phyloP scores from a whole-genome alignment of 92 coral and sea anemone species.

The Palythoa caribaeorum region DNA sequence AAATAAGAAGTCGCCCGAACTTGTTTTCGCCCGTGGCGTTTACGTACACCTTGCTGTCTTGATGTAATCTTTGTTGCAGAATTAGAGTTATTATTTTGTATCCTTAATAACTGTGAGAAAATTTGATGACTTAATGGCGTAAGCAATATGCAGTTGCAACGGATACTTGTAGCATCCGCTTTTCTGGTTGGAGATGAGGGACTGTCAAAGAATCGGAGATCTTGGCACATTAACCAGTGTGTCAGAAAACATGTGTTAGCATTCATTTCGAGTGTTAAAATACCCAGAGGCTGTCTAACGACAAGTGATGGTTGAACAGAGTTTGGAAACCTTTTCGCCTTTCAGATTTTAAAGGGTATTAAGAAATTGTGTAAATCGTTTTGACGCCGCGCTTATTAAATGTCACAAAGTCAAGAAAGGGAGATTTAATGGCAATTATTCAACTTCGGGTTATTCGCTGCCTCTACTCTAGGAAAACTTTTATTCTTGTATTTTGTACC shows the following conservation, averaged over 20 bases:
- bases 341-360: not conserved
- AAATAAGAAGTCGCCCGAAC: not conserved
- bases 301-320: not conserved
- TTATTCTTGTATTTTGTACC: not conserved
- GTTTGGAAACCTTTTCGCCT: slow-evolving; percentile 1
- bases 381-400: not conserved
- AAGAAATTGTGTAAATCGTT: slow-evolving; percentile 7
- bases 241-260: not conserved
- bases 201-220: not conserved
- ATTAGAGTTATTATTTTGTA: slow-evolving; percentile 18
- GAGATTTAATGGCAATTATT: not conserved
- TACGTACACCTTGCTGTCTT: not conserved
- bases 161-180: slow-evolving; percentile 4
- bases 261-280: slow-evolving; percentile 12
- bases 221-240: slow-evolving; percentile 1
- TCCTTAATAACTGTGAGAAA: not conserved
- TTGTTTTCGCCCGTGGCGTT: not conserved
- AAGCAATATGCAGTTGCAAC: slow-evolving; percentile 22
- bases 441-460: slow-evolving; percentile 2
- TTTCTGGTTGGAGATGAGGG: not conserved
- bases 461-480: not conserved
- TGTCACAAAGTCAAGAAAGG: not conserved
- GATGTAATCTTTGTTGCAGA: not conserved
- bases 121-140: slow-evolving; percentile 18
- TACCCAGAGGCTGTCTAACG: not conserved